phyloP scores from a whole-genome alignment of 23 tunicate species.

The Halocynthia roretzi region DNA sequence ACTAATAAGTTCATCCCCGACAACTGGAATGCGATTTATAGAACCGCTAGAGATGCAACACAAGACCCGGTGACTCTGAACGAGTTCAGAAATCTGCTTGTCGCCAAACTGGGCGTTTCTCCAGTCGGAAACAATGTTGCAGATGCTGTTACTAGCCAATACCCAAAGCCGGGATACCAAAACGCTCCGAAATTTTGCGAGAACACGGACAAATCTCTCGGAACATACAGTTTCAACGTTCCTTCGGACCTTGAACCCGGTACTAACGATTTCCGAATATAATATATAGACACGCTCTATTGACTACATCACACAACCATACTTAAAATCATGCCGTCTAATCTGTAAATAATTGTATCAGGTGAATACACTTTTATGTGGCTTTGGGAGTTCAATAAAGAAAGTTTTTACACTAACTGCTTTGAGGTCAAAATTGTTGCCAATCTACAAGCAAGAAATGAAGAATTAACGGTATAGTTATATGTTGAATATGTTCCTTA shows the following conservation, averaged over 20 bases:
- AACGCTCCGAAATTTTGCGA: slow-evolving; percentile 81
- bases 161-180: slow-evolving; percentile 77
- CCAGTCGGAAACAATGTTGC: slow-evolving; percentile 18
- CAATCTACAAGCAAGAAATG: no score
- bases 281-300: no score
- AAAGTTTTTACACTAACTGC: no score
- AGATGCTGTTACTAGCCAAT: neutral
- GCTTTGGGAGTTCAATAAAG: no score
- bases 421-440: no score
- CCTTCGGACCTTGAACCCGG: slow-evolving; percentile 57
- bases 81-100: slow-evolving; percentile 16
- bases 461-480: no score
- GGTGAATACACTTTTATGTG: no score
- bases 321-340: no score
- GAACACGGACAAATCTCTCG: slow-evolving; percentile 71
- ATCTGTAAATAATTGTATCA: no score
- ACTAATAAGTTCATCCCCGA: slow-evolving; percentile 70
- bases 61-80: slow-evolving; percentile 10
- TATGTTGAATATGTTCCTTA: no score
- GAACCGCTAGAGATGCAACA: slow-evolving; percentile 8
- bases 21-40: slow-evolving; percentile 52
- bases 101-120: slow-evolving; percentile 62
- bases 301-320: no score
- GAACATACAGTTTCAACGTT: slow-evolving; percentile 74
- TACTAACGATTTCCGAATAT: neutral